Evolutionary conservation across 2,888 invertebrate species (phyloP).

Genomic region (Platycheirus albimanus): DNA sequence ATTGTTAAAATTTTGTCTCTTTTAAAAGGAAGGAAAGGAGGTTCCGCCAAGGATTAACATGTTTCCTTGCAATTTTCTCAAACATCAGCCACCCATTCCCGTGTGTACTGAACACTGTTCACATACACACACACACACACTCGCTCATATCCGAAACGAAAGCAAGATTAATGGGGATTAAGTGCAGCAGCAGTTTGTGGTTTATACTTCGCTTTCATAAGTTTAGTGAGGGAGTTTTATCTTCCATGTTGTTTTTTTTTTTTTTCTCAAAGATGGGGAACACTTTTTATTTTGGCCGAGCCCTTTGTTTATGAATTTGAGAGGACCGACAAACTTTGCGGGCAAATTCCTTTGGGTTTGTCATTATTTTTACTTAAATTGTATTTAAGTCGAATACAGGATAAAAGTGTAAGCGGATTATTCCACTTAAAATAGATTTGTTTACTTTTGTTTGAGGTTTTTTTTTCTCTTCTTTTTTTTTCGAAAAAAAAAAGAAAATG

Average conservation of each 20-base stretch:
- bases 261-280: too few relatives aligned
- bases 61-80: constrained; percentile 71
- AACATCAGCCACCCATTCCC: constrained; percentile 18
- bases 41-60: constrained; percentile 67
- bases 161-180: constrained; percentile 74
- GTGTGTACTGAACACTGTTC: not conserved
- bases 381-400: constrained; percentile 70
- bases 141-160: constrained; percentile 37
- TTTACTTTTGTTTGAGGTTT: constrained; percentile 66
- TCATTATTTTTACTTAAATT: constrained; percentile 74
- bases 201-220: constrained; percentile 54
- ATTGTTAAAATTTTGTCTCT: constrained; percentile 68
- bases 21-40: constrained; percentile 20
- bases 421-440: constrained; percentile 74
- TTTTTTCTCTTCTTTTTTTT: constrained; percentile 18
- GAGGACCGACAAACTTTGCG: constrained; percentile 31
- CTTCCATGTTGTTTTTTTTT: not conserved
- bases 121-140: constrained; percentile 22
- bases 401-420: constrained; percentile 71
- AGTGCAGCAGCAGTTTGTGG: constrained; percentile 70
- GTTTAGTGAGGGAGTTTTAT: constrained; percentile 21
- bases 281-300: constrained; percentile 4
- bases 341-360: constrained; percentile 39
- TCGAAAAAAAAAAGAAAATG: constrained; percentile 37
- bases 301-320: constrained; percentile 70